phyloP scores from a whole-genome alignment of 2,797 vertebrate genomes.

The Okamejei kenojei region DNA sequence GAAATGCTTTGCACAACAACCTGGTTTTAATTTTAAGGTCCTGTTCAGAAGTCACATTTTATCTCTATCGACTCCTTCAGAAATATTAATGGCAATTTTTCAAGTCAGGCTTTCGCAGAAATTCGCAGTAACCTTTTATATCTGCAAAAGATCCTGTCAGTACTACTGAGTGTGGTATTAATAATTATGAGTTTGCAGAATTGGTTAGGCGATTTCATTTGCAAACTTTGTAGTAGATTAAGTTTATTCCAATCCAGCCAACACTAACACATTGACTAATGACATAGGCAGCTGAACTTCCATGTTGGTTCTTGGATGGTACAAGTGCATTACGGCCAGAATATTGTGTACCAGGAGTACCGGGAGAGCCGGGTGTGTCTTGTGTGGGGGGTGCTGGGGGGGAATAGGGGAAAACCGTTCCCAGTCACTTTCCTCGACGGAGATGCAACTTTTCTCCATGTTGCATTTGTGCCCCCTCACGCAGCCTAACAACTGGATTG shows the following conservation, averaged over 20 bases:
- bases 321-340: too few relatives aligned
- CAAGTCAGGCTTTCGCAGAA: neutral
- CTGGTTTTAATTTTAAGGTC: neutral
- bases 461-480: too few relatives aligned
- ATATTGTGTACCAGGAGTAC: too few relatives aligned
- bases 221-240: neutral
- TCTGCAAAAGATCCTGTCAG: neutral
- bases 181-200: neutral
- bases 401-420: too few relatives aligned
- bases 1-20: neutral
- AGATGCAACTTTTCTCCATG: too few relatives aligned
- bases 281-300: neutral
- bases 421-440: too few relatives aligned
- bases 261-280: neutral
- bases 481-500: too few relatives aligned
- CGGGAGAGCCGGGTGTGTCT: too few relatives aligned
- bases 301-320: too few relatives aligned
- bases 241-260: neutral
- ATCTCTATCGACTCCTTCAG: neutral
- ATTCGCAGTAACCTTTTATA: neutral
- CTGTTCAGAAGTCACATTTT: neutral
- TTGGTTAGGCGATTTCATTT: neutral
- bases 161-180: neutral
- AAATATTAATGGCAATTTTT: neutral
- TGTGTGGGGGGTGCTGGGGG: too few relatives aligned